phyloP scores from a whole-genome alignment of 2,797 vertebrate genomes.

The Todus mexicanus region DNA sequence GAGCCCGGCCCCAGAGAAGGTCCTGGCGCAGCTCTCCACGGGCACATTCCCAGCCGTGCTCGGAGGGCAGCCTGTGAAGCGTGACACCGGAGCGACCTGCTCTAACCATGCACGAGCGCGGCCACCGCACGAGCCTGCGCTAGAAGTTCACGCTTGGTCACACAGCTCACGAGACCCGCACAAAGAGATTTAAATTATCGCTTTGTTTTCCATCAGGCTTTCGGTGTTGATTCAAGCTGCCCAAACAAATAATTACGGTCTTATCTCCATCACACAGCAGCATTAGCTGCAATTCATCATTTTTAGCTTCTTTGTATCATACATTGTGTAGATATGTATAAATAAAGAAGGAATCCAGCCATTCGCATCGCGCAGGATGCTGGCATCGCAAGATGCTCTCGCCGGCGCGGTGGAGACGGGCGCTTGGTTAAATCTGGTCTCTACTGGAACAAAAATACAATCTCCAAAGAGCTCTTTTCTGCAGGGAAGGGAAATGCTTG shows the following conservation, averaged over 20 bases:
- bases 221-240: slow-evolving; percentile 73
- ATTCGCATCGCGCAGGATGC: not conserved
- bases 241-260: slow-evolving; percentile 75
- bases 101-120: fast-evolving
- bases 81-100: not conserved
- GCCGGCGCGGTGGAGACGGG: fast-evolving
- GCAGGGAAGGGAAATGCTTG: not conserved
- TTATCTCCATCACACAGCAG: slow-evolving; percentile 78
- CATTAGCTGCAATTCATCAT: slow-evolving; percentile 73
- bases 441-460: not conserved
- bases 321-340: not conserved
- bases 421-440: not conserved
- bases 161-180: slow-evolving; percentile 49
- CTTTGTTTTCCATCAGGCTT: slow-evolving; percentile 65
- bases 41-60: not conserved
- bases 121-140: not conserved
- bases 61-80: fast-evolving
- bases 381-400: not conserved
- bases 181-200: slow-evolving; percentile 57
- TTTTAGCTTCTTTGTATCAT: slow-evolving; percentile 48
- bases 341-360: not conserved
- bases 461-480: not conserved
- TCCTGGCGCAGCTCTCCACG: too few relatives aligned
- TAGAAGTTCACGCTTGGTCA: slow-evolving; percentile 24
- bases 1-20: not conserved